Evolutionary conservation across 2,113 vertebrate genomes (phyloP), one percentile per base, ranked within the genome.

Genomic region (Podarcis muralis): DNA sequence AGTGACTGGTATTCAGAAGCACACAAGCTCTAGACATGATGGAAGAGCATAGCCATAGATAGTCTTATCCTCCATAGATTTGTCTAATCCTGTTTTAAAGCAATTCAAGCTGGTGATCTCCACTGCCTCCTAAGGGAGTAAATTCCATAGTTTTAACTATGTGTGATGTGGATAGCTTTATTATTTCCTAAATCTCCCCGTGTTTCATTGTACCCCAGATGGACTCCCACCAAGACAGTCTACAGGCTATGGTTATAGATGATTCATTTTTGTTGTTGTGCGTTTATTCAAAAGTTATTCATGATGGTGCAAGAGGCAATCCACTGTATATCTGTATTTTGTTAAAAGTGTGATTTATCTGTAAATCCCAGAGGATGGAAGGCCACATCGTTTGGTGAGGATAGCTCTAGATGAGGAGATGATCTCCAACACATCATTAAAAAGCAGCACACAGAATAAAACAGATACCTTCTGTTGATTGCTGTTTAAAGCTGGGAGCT

Each of bases 401-500:
- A 76, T 48, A 30, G 69, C 0, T 81, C 89, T 79, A 89, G 5
- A 12, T 83, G 83, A 37, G 23, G 32, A 85, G 89, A 89, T 6
- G 4, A 76, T 18, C 68, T 77, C 62, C 0, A 40, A 0, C 0
- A 0, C 1, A 88, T 1, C 3, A 0, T 43, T 88, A 18, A 23
- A 62, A 3, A 0, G 0, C 9, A 82, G 20, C 23, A 81, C 5
- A 3, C 89, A 53, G 16, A 92, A 86, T 82, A 85, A 91, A 93
- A 62, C 2, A 7, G 30, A 77, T 87, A 93, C 66, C 6, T 23
- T 43, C 23, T 68, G 68, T 35, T 0, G 76, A 35, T 86, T 91
- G 88, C 75, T 88, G 32, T 89, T 91, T 91, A 79, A 89, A 90
- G 1, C 0, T 84, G 62, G 27, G 7, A 90, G 1, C 8, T 16